These are phyloP conservation scores for Anaspis maculata DNA, from an alignment of 2,888 invertebrate genomes.

Conservation along the genomic window DNA sequence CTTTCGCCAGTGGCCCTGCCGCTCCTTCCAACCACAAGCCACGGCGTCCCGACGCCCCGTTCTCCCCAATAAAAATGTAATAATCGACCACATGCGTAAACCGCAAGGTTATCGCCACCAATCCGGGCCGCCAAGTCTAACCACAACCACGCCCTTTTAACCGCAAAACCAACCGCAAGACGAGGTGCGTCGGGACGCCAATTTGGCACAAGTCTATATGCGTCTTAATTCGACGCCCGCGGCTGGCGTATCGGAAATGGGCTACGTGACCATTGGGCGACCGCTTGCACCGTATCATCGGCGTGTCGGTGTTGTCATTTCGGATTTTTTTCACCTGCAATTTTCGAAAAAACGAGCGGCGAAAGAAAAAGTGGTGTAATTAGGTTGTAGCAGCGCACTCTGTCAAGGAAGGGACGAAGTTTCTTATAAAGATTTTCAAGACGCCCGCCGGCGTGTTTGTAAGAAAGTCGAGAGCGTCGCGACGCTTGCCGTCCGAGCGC, in stretches of 20 bases:
- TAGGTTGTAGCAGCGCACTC: constrained; percentile 31
- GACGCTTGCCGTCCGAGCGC: no score
- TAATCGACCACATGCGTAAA: constrained; percentile 47
- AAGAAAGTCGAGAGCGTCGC: constrained; percentile 21
- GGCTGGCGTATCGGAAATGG: no score
- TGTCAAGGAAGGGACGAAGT: constrained; percentile 31
- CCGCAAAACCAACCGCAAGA: constrained; percentile 54
- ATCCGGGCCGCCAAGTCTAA: constrained; percentile 50
- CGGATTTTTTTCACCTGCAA: no score
- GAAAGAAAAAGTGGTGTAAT: no score
- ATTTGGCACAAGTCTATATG: constrained; percentile 32
- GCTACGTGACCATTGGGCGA: no score
- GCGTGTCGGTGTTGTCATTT: no score
- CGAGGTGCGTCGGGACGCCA: constrained; percentile 41
- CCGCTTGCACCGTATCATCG: no score
- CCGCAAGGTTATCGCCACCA: constrained; percentile 51
- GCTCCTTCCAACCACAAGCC: neutral
- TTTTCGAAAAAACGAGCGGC: no score
- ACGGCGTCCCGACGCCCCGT: neutral
- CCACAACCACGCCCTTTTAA: constrained; percentile 56
- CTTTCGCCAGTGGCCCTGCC: neutral
- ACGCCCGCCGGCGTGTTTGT: constrained; percentile 22
- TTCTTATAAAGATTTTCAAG: constrained; percentile 30
- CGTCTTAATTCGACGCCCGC: constrained; percentile 27
- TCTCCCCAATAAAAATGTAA: constrained; percentile 42